A percentile compares a stretch with the other conserved stretches of the same genome.
These are phyloP conservation scores for Bombus affinis DNA, from an alignment of 1,140 invertebrate genomes.

Conservation along the genomic window DNA sequence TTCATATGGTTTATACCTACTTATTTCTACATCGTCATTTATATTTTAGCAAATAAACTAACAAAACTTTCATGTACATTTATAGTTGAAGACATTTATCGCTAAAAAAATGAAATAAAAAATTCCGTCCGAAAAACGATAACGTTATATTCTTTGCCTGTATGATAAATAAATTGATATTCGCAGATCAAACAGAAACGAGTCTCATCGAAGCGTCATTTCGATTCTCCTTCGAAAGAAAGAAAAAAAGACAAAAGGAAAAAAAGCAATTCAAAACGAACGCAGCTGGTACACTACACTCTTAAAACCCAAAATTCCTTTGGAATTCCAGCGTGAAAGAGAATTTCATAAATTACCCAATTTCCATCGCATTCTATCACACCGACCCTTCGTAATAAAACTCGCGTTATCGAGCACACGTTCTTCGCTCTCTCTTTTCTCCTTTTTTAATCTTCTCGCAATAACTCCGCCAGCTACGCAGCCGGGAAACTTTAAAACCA, in stretches of 20 bases:
- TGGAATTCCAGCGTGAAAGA: not conserved
- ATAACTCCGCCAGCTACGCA: slow-evolving; percentile 22
- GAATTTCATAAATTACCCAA: slow-evolving; percentile 23
- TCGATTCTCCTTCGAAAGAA: not conserved
- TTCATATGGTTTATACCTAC: too few relatives aligned
- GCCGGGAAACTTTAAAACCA: slow-evolving; percentile 37
- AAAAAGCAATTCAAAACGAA: too few relatives aligned
- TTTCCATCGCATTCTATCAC: slow-evolving; percentile 7
- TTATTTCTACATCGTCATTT: too few relatives aligned
- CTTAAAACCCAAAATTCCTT: not conserved
- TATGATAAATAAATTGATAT: not conserved
- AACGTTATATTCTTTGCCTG: not conserved
- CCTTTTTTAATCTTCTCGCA: slow-evolving; percentile 3
- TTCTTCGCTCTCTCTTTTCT: not conserved
- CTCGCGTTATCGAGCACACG: slow-evolving; percentile 34
- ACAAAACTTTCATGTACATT: too few relatives aligned
- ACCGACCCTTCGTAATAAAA: slow-evolving; percentile 6
- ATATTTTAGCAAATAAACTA: too few relatives aligned
- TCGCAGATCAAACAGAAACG: not conserved
- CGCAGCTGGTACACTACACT: not conserved
- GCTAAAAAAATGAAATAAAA: slow-evolving; percentile 15
- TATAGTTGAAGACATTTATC: not conserved
- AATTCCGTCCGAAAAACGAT: not conserved
- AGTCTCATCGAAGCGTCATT: not conserved
- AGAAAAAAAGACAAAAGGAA: not conserved